Conservation (phyloP, 2,888 invertebrate species). For the Phrixothrix hirtus region DNA sequence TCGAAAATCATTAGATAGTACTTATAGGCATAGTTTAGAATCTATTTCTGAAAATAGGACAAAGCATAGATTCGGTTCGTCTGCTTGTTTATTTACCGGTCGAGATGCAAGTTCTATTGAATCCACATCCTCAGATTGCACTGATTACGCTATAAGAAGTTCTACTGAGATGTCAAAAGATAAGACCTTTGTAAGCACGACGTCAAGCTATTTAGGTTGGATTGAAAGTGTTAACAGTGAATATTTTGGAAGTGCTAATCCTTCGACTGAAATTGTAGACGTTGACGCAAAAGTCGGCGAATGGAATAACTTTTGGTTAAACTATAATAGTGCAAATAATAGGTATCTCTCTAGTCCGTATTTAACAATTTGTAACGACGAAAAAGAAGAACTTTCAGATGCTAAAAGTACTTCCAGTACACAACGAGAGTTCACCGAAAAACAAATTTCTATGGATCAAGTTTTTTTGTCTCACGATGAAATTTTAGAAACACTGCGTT, state of each 20-base stretch:
- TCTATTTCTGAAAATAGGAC: conserved; percentile 54
- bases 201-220: conserved; percentile 54
- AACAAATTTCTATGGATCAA: conserved; percentile 40
- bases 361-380: conserved; percentile 43
- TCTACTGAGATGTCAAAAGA: conserved; percentile 37
- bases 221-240: conserved; percentile 54
- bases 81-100: conserved; percentile 39
- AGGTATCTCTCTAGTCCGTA: conserved; percentile 49
- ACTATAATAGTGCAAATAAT: conserved; percentile 52
- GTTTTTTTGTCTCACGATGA: conserved; percentile 50
- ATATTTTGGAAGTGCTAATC: conserved; percentile 44
- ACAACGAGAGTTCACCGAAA: conserved; percentile 50
- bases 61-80: conserved; percentile 49
- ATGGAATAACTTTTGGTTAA: conserved; percentile 57
- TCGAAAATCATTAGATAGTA: conserved; percentile 43
- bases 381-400: conserved; percentile 50
- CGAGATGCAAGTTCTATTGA: conserved; percentile 46
- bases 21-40: conserved; percentile 51
- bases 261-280: conserved; percentile 33
- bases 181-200: conserved; percentile 47
- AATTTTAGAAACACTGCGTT: conserved; percentile 50
- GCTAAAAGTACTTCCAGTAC: conserved; percentile 52
- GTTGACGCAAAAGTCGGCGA: conserved; percentile 53
- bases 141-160: conserved; percentile 48
- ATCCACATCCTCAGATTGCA: conserved; percentile 47